Conservation (phyloP, 2,797 vertebrate genomes). For the Urophycis tenuis region DNA sequence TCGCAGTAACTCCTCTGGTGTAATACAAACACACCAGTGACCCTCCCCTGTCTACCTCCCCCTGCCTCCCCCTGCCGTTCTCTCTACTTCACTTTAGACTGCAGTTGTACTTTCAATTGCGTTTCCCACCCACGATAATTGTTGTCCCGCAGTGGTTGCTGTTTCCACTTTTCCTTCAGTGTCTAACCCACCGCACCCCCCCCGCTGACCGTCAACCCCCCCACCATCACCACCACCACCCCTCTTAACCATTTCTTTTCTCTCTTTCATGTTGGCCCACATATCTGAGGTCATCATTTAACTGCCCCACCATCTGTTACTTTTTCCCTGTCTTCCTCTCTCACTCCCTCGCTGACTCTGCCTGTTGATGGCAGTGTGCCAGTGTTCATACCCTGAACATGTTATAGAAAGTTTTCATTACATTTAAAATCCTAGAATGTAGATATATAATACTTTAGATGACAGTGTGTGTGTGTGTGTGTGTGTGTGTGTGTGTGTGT, state of each 20-base stretch:
- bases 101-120: background rate
- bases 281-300: constrained; percentile 9
- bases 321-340: background rate
- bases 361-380: background rate
- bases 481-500: background rate
- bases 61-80: background rate
- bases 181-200: background rate
- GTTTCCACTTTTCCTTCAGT: constrained; percentile 3
- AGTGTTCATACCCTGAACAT: background rate
- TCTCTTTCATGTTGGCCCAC: constrained; percentile 8
- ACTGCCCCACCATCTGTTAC: constrained; percentile 8
- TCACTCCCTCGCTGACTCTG: background rate
- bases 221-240: background rate
- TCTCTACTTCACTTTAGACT: background rate
- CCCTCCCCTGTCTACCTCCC: background rate
- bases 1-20: constrained; percentile 15
- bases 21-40: constrained; percentile 14
- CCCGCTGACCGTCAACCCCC: too few species aligned
- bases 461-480: background rate
- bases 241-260: background rate
- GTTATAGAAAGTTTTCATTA: background rate
- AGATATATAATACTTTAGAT: background rate
- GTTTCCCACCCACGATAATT: background rate
- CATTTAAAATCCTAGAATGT: background rate
- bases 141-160: background rate